A percentile compares a stretch with the other conserved stretches of the same genome.
Conservation (phyloP, 2,888 invertebrate species). For the Panorpa germanica region DNA sequence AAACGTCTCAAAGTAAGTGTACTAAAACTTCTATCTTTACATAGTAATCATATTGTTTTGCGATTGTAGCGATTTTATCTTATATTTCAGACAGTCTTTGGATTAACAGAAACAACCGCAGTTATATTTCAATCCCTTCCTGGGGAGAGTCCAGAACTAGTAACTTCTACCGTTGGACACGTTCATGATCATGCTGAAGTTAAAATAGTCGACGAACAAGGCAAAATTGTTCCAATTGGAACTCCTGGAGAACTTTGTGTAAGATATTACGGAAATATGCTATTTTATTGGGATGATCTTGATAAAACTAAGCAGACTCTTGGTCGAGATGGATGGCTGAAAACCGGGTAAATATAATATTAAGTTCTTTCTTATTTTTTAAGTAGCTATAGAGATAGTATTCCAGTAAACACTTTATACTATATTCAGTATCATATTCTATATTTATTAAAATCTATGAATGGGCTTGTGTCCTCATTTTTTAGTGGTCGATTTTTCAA, state of each 20-base stretch:
- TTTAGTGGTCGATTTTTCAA: too few relatives aligned
- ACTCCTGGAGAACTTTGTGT: conserved; percentile 52
- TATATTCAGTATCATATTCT: too few relatives aligned
- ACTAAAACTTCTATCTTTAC: neutral
- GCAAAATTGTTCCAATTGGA: conserved; percentile 41
- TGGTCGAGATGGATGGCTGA: conserved; percentile 47
- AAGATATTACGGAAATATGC: conserved; percentile 50
- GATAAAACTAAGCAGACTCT: conserved; percentile 48
- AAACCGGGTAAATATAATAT: conserved; percentile 41
- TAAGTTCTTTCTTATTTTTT: neutral
- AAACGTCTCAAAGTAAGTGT: conserved; percentile 25
- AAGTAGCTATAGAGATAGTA: neutral
- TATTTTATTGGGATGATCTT: conserved; percentile 54
- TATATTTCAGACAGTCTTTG: conserved; percentile 26
- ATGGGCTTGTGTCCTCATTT: too few relatives aligned
- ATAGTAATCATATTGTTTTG: neutral
- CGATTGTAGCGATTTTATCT: conserved; percentile 6
- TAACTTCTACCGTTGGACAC: conserved; percentile 31
- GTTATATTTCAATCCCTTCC: conserved; percentile 30
- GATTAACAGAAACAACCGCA: conserved; percentile 36
- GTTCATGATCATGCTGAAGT: conserved; percentile 34
- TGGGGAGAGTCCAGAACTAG: conserved; percentile 24
- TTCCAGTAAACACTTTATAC: too few relatives aligned
- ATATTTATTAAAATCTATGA: too few relatives aligned
- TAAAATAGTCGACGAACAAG: conserved; percentile 37